A percentile compares a stretch with the other conserved stretches of the same genome.
phyloP scores from a whole-genome alignment of 2,888 invertebrate genomes.

The Eupsilia transversa region DNA sequence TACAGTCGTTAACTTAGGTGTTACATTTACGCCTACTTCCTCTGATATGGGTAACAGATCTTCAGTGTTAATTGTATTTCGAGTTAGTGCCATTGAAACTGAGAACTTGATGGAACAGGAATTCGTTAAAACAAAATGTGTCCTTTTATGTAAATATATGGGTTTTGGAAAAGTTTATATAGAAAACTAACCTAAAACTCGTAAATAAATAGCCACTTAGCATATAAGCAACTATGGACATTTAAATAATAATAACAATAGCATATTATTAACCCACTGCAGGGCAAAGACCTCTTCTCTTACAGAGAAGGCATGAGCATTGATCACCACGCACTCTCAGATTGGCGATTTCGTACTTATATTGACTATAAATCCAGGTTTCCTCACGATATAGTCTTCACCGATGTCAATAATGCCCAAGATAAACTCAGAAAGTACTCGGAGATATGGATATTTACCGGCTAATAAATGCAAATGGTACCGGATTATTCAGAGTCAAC shows the following conservation, averaged over 20 bases:
- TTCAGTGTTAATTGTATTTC: constrained; percentile 20
- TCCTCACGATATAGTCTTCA: not conserved
- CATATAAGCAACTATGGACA: too few species aligned
- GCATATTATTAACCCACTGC: not conserved
- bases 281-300: not conserved
- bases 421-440: not conserved
- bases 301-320: not conserved
- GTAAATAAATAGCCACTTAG: too few species aligned
- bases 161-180: too few species aligned
- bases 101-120: not conserved
- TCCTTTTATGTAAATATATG: not conserved
- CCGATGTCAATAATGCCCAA: not conserved
- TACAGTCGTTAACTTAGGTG: constrained; percentile 52
- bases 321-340: not conserved
- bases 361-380: not conserved
- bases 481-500: not conserved
- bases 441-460: too few species aligned
- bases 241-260: too few species aligned
- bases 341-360: not conserved
- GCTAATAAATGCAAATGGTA: not conserved
- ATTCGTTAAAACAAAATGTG: not conserved
- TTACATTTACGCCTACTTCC: constrained; percentile 11
- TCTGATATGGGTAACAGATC: constrained; percentile 22
- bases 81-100: constrained; percentile 19
- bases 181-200: too few species aligned